Conservation (phyloP, 2,797 vertebrate species). For the Urophycis tenuis region DNA sequence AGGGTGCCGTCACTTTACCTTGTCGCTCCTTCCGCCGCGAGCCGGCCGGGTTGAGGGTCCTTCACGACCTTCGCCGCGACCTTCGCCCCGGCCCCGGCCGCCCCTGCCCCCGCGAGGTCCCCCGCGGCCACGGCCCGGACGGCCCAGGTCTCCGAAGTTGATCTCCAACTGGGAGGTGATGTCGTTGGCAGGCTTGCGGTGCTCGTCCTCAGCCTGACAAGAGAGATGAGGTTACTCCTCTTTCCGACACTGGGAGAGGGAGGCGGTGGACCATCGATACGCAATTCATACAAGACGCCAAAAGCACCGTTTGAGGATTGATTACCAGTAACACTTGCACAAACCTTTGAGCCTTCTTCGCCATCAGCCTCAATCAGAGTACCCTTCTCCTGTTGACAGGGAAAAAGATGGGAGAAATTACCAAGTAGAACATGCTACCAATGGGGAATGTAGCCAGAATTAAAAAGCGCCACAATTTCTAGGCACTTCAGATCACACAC, state of each 20-base stretch:
- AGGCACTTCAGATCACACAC: not conserved
- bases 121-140: constrained; percentile 88
- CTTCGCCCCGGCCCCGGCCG: constrained; percentile 53
- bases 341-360: constrained; percentile 61
- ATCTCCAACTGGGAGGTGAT: constrained; percentile 99
- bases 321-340: not conserved
- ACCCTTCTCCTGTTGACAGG: constrained; percentile 50
- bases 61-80: constrained; percentile 5
- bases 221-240: not conserved
- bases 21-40: constrained; percentile 84
- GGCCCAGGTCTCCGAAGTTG: constrained; percentile 95
- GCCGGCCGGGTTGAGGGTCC: constrained; percentile 63
- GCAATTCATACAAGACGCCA: not conserved
- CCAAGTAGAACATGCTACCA: not conserved
- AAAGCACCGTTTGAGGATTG: not conserved
- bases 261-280: not conserved
- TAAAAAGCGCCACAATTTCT: not conserved
- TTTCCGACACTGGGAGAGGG: not conserved
- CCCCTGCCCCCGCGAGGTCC: constrained; percentile 76
- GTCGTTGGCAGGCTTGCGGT: constrained; percentile 94
- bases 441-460: not conserved
- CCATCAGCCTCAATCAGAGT: constrained; percentile 57
- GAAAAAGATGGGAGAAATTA: not conserved
- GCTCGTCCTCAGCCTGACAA: constrained; percentile 78
- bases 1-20: constrained; percentile 66